phyloP scores from a whole-genome alignment of 2,797 vertebrate genomes.

The Perodicticus potto region DNA sequence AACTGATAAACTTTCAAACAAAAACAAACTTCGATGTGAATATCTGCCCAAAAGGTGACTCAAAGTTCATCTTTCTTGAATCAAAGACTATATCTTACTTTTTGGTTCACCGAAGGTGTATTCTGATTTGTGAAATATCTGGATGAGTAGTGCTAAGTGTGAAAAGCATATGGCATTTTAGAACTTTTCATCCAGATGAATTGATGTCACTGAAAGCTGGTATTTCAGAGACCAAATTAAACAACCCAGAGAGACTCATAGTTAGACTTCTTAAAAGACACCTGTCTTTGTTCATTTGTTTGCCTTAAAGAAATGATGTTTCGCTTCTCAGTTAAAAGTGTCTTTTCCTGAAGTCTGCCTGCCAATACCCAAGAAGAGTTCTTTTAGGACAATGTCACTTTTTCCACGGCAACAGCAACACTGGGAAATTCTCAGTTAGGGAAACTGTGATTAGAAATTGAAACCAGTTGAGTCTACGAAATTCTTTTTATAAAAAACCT shows the following conservation, averaged over 20 bases:
- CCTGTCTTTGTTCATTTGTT: slow-evolving; percentile 14
- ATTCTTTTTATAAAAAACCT: background rate
- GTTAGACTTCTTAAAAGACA: background rate
- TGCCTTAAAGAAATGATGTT: slow-evolving; percentile 34
- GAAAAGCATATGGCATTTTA: background rate
- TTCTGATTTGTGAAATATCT: background rate
- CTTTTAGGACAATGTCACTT: background rate
- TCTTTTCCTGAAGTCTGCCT: slow-evolving; percentile 19
- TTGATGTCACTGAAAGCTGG: background rate
- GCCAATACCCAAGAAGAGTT: background rate
- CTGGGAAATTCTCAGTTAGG: slow-evolving; percentile 22
- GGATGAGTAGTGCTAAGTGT: background rate
- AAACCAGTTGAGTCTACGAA: background rate
- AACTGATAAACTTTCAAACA: background rate
- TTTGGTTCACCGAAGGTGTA: background rate
- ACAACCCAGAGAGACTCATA: background rate
- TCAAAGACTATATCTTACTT: background rate
- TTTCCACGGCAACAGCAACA: background rate
- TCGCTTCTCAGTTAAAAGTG: background rate
- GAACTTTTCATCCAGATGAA: background rate
- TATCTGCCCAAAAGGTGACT: background rate
- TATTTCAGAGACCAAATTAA: slow-evolving; percentile 6
- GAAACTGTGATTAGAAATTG: slow-evolving; percentile 43
- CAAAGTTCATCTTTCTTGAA: background rate
- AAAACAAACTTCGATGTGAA: slow-evolving; percentile 20